Conservation (phyloP, 53 echinoderm and acorn worm genomes). For the Luidia sarsii region DNA sequence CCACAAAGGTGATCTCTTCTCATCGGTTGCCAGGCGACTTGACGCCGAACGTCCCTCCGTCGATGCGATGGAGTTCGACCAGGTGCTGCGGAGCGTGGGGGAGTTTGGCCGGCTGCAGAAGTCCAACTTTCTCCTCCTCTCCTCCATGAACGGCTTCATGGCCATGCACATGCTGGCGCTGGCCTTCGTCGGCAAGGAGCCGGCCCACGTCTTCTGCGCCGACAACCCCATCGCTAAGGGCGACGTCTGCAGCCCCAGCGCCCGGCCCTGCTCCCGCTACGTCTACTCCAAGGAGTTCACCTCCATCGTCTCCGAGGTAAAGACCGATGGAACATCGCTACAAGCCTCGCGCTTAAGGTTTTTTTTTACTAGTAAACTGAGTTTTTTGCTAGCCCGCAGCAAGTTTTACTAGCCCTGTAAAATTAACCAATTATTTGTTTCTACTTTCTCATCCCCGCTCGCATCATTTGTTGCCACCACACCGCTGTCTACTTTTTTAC, state of each 20-base stretch:
- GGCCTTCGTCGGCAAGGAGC: slow-evolving; percentile 70
- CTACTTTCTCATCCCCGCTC: no score
- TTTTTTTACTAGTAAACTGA: no score
- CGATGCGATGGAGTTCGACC: slow-evolving; percentile 63
- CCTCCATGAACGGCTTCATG: slow-evolving; percentile 48
- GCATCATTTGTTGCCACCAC: no score
- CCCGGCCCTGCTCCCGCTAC: slow-evolving; percentile 57
- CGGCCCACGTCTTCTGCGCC: slow-evolving; percentile 12
- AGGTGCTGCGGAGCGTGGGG: slow-evolving; percentile 61
- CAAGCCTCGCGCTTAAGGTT: no score
- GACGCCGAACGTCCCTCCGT: no score
- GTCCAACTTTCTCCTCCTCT: slow-evolving; percentile 44
- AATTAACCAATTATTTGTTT: no score
- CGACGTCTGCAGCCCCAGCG: slow-evolving; percentile 39
- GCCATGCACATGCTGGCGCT: slow-evolving; percentile 77
- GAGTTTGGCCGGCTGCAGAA: slow-evolving; percentile 72
- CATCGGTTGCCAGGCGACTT: no score
- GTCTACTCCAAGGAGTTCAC: slow-evolving; percentile 69
- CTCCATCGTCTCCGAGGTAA: slow-evolving; percentile 82
- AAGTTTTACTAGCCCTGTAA: no score
- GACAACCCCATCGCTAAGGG: slow-evolving; percentile 27
- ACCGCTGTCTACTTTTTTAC: no score
- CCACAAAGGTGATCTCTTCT: no score
- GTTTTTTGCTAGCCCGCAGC: no score
- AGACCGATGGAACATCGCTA: no score